Conservation (phyloP, 1,140 invertebrate species). For the Drosophila hydei region DNA sequence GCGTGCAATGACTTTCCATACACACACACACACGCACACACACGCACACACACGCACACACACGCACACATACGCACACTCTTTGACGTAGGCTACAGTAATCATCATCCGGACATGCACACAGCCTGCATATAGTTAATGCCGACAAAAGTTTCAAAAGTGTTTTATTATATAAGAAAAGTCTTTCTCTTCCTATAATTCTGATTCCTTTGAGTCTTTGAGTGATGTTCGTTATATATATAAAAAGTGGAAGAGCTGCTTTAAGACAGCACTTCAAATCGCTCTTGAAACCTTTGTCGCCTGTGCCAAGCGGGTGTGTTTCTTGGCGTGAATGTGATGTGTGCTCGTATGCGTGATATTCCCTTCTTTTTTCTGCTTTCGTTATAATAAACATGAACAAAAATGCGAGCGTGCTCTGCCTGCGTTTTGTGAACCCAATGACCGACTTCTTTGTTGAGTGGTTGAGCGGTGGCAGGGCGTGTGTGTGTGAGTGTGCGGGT, state of each 20-base stretch:
- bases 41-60: neutral
- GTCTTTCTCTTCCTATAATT: neutral
- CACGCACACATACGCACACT: neutral
- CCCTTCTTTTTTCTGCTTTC: constrained; percentile 35
- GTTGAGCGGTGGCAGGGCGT: constrained; percentile 25
- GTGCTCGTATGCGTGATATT: constrained; percentile 43
- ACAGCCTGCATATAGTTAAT: constrained; percentile 6
- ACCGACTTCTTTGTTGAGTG: constrained; percentile 72
- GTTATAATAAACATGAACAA: constrained; percentile 64
- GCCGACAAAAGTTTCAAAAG: neutral
- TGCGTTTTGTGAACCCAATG: constrained; percentile 71
- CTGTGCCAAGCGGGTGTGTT: constrained; percentile 23
- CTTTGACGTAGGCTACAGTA: constrained; percentile 20
- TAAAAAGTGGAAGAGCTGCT: too few species aligned
- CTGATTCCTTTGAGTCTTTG: too few species aligned
- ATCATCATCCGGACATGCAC: constrained; percentile 25
- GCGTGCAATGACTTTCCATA: constrained; percentile 55
- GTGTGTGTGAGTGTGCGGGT: constrained; percentile 27
- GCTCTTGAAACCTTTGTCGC: constrained; percentile 20
- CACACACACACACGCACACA: constrained; percentile 9
- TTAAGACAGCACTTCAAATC: neutral
- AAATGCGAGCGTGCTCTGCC: constrained; percentile 48
- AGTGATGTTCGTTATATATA: too few species aligned
- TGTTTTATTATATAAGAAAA: neutral
- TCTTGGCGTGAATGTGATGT: constrained; percentile 13